Conservation (phyloP, 2,888 invertebrate genomes). For the Zelleria hepariella region DNA sequence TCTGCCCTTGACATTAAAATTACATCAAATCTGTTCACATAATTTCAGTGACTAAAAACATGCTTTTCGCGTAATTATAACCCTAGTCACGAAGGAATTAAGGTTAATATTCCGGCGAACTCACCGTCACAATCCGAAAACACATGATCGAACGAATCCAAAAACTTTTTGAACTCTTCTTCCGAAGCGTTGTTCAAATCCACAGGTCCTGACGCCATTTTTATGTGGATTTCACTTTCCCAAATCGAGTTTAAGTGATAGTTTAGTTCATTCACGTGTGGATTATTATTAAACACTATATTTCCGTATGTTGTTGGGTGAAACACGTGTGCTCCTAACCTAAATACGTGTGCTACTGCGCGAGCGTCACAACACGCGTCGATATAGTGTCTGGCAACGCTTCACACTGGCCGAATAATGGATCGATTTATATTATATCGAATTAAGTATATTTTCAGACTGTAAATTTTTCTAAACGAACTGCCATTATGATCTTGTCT, state of each 20-base stretch:
- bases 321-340: slow-evolving; percentile 1
- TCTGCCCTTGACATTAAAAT: too few relatives aligned
- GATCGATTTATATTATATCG: background rate
- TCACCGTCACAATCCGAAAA: slow-evolving; percentile 85
- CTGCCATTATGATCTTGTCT: too few relatives aligned
- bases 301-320: background rate
- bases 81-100: background rate
- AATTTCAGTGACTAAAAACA: too few relatives aligned
- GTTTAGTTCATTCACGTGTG: slow-evolving; percentile 3
- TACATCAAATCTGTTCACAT: too few relatives aligned
- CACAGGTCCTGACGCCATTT: slow-evolving; percentile 24
- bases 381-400: background rate
- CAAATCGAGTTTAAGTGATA: slow-evolving; percentile 9
- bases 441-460: too few relatives aligned
- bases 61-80: background rate
- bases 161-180: slow-evolving; percentile 58
- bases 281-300: background rate
- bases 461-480: too few relatives aligned
- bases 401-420: background rate
- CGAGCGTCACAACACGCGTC: background rate
- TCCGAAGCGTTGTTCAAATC: slow-evolving; percentile 51
- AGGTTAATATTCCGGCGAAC: slow-evolving; percentile 19
- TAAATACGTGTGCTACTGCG: background rate
- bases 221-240: slow-evolving; percentile 6
- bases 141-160: slow-evolving; percentile 79